Conservation (phyloP, 2,797 vertebrate species). For the Spinus pinus region DNA sequence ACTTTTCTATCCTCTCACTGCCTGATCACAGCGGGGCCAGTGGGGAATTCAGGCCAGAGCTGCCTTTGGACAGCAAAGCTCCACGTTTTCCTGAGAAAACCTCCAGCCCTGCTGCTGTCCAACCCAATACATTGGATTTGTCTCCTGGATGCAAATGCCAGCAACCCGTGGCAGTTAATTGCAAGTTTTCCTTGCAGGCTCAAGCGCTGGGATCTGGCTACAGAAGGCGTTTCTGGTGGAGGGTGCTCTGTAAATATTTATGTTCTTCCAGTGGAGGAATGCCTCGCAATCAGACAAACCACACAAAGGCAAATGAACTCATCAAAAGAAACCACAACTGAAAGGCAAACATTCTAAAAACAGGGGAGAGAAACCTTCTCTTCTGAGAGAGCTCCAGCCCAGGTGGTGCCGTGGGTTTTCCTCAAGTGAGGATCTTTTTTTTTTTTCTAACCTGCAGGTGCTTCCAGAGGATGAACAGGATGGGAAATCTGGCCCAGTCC, state of each 20-base stretch:
- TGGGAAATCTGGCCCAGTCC: background rate
- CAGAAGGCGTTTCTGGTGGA: conserved; percentile 32
- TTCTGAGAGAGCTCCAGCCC: background rate
- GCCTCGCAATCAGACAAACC: conserved; percentile 41
- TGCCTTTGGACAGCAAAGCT: background rate
- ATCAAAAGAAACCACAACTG: conserved; percentile 47
- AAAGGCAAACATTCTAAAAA: background rate
- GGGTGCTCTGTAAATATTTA: conserved; percentile 57
- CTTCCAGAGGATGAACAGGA: background rate
- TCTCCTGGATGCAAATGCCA: conserved; percentile 1
- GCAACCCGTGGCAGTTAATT: conserved; percentile 32
- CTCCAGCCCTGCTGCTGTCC: background rate
- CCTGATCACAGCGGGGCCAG: no score
- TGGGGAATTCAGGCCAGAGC: background rate
- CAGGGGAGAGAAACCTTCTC: background rate
- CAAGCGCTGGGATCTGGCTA: conserved; percentile 32
- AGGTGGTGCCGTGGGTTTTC: background rate
- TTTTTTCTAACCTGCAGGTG: conserved; percentile 1
- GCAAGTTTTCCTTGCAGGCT: background rate
- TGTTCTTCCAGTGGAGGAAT: conserved; percentile 18
- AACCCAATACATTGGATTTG: background rate
- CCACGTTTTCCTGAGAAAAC: background rate
- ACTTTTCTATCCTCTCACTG: background rate
- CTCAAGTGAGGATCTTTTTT: background rate
- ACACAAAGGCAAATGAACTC: conserved; percentile 46